Base-by-base conservation (phyloP, 2,888 invertebrate genomes). In the Tridacna crocea region DNA sequence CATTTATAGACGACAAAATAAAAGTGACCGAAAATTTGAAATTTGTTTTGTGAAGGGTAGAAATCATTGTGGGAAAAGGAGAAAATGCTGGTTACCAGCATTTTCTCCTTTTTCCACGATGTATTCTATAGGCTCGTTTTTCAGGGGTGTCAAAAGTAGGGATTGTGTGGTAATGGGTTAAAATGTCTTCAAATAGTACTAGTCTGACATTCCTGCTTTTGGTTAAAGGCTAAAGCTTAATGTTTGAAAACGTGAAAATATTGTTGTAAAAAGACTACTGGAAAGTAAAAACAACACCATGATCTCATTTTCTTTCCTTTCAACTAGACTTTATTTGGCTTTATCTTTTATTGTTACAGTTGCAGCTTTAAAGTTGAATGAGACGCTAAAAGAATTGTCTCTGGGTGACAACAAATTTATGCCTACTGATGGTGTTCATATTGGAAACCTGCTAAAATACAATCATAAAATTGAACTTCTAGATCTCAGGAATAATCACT, bases 341-440 rank as follows among this genome's bases (percentile, higher is more conserved):
- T 8, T 36, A 8, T 36, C 36, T 36, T 36, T 36, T 36, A 3
- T 77, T 61, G 70, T 92, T 94, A 12, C 95, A 97, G 98, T 97
- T 92, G 96, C 96, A 92, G 97, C 97, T 10, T 94, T 98, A 48
- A 97, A 97, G 92, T 96, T 96, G 89, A 98, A 98, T 95, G 93
- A 93, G 77, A 89, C 96, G 8, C 94, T 98, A 72, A 96, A 96
- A 82, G 98, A 98, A 95, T 95, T 98, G 73, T 97, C 97, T 92
- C 95, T 98, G 83, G 97, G 97, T 65, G 97, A 98, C 94, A 98
- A 98, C 94, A 95, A 96, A 82, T 95, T 98, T 87, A 96, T 96
- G 74, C 95, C 96, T 46, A 95, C 95, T 47, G 98, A 98, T 95
- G 98, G 97, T 19, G 95, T 96, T 79, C 97, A 97, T 90, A 95